Evolutionary conservation across 1,140 invertebrate genomes (phyloP), one percentile per base, ranked within the genome.

Genomic region (Hylaeus volcanicus): DNA sequence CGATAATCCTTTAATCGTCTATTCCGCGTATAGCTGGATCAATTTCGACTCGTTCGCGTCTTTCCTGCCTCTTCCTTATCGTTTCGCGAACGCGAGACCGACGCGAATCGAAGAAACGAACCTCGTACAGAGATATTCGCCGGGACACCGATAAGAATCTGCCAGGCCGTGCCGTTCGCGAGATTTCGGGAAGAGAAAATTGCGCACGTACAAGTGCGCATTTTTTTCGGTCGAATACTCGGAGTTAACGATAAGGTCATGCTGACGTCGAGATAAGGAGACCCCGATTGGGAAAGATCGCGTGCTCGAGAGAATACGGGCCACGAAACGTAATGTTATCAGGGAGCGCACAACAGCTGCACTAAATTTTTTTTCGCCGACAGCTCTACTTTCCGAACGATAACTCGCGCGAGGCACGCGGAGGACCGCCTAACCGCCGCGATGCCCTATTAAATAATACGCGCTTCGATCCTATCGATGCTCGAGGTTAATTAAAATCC

Each of bases 291-390:
- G 51, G 51, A 77, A 26, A 75, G 79, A 81, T 81, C 74, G 78
- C 78, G 78, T 80, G 78, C 78, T 80, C 78, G 72, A 68, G 63
- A 80, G 72, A 80, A 80, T 80, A 75, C 78, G 72, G 41, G 72
- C 78, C 72, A 80, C 72, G 78, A 75, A 80, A 80, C 78, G 72
- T 80, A 73, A 73, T 53, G 78, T 80, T 80, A 80, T 80, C 78
- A 45, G 26, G 48, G 61, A 43, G 43, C 72, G 51, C 45, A 74
- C 72, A 74, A 74, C 64, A 80, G 72, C 78, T 68, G 78, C 79
- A 68, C 73, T 75, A 81, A 61, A 76, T 74, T 81, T 76, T 81
- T 26, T 81, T 81, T 75, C 73, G 63, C 72, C 71, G 71, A 80
- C 77, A 79, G 77, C 53, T 79, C 77, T 39, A 79, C 69, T 79